Evolutionary conservation across 2,888 invertebrate species (phyloP).

Genomic region (Tenthredo livida): DNA sequence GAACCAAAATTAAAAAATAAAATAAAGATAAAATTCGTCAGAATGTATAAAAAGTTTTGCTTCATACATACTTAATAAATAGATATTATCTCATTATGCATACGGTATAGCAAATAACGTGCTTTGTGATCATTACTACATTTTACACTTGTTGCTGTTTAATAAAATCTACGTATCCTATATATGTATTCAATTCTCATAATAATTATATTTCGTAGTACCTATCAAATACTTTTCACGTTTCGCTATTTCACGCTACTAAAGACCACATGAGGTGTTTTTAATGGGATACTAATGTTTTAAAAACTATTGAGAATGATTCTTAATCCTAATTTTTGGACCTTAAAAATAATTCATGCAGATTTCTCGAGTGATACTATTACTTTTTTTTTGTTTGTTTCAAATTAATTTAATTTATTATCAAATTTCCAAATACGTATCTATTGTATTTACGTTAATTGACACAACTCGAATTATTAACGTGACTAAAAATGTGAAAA

Average conservation of each 20-base stretch:
- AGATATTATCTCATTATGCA: slow-evolving; percentile 23
- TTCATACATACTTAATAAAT: slow-evolving; percentile 4
- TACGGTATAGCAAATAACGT: not conserved
- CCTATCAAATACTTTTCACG: slow-evolving; percentile 21
- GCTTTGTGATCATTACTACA: not conserved
- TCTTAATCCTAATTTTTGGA: slow-evolving; percentile 51
- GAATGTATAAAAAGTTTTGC: slow-evolving; percentile 33
- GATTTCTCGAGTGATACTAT: slow-evolving; percentile 11
- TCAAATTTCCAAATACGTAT: not conserved
- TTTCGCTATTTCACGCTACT: not conserved
- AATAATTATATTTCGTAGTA: not conserved
- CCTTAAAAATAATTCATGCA: slow-evolving; percentile 44
- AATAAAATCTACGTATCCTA: slow-evolving; percentile 8
- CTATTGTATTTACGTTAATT: not conserved
- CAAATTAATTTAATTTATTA: not conserved
- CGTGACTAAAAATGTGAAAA: not conserved
- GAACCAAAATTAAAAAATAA: not conserved
- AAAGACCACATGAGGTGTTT: not conserved
- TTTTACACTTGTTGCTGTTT: not conserved
- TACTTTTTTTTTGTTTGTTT: not conserved
- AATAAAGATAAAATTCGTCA: slow-evolving; percentile 33
- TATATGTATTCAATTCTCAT: not conserved
- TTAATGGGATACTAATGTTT: slow-evolving; percentile 32
- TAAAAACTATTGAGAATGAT: slow-evolving; percentile 35
- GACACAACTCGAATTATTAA: not conserved